Conservation (phyloP, 2,888 invertebrate genomes). For the Octodonta nipae region DNA sequence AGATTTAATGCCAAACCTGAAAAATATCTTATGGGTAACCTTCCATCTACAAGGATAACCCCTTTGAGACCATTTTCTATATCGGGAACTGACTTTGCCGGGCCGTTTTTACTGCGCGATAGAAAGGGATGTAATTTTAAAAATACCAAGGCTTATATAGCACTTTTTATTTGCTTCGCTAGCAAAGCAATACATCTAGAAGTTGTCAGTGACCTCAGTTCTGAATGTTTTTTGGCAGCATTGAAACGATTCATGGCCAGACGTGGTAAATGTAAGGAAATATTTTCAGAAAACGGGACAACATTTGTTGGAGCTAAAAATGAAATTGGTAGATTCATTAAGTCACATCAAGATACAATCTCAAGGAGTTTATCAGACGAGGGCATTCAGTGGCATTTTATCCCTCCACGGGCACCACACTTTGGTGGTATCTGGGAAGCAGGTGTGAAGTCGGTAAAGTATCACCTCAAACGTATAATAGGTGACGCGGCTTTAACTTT, state of each 20-base stretch:
- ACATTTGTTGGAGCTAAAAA: conserved; percentile 13
- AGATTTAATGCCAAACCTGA: conserved; percentile 8
- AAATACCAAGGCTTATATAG: conserved; percentile 10
- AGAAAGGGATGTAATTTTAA: conserved; percentile 5
- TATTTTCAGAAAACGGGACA: conserved; percentile 18
- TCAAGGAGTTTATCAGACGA: conserved; percentile 2
- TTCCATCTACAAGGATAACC: conserved; percentile 9
- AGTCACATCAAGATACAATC: conserved; percentile 3
- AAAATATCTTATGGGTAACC: conserved; percentile 11
- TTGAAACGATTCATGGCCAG: conserved; percentile 17
- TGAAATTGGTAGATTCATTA: conserved; percentile 7
- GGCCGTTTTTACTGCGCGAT: conserved; percentile 10
- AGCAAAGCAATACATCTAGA: conserved; percentile 20
- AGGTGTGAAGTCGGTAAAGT: conserved; percentile 8
- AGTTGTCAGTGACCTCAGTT: conserved; percentile 14
- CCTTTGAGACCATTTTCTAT: conserved; percentile 12
- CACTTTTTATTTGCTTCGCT: conserved; percentile 10
- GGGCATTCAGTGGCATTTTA: conserved; percentile 11
- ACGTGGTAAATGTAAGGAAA: conserved; percentile 13
- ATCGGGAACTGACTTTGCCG: conserved; percentile 11
- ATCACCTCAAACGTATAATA: conserved; percentile 11
- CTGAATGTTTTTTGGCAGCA: conserved; percentile 16
- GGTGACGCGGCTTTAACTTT: conserved; percentile 15
- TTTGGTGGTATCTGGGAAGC: conserved; percentile 15
- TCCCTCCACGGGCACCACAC: conserved; percentile 11